These are phyloP conservation scores for Marronus borbonicus DNA, from an alignment of 2,888 invertebrate species.

Conservation along the genomic window DNA sequence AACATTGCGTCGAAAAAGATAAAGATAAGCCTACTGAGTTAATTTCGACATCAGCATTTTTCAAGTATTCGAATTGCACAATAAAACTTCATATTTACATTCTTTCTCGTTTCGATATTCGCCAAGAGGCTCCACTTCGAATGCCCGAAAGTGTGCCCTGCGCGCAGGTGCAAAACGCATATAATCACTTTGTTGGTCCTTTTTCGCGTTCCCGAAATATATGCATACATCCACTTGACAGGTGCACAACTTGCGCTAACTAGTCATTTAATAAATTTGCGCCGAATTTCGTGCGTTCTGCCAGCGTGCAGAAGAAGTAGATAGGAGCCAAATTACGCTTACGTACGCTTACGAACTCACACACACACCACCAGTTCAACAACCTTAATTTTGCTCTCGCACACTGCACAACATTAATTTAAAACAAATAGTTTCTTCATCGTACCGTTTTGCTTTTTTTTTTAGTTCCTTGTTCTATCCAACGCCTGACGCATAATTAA, in stretches of 20 bases:
- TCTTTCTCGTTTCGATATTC: background rate
- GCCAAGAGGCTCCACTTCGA: too few species aligned
- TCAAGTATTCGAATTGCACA: too few species aligned
- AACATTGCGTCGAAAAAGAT: too few species aligned
- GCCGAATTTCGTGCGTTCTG: constrained; percentile 18
- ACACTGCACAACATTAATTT: constrained; percentile 45
- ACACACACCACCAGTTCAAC: constrained; percentile 31
- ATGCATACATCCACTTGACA: constrained; percentile 30
- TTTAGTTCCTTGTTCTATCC: constrained; percentile 19
- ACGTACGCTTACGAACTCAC: constrained; percentile 3
- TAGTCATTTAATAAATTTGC: constrained; percentile 37
- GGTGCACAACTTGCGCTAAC: constrained; percentile 35
- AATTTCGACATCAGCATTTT: too few species aligned
- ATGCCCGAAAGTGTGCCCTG: too few species aligned
- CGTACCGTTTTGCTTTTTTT: constrained; percentile 35
- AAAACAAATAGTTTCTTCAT: constrained; percentile 41
- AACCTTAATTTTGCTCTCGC: constrained; percentile 45
- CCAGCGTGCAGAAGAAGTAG: background rate
- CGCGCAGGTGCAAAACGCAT: constrained; percentile 9
- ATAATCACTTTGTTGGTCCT: background rate
- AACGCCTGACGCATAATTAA: constrained; percentile 29
- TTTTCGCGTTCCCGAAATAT: constrained; percentile 8
- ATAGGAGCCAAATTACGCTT: background rate
- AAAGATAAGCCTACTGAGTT: too few species aligned
- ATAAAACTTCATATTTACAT: background rate